Conservation (phyloP, 2,888 invertebrate species). For the Xestia sexstrigata region DNA sequence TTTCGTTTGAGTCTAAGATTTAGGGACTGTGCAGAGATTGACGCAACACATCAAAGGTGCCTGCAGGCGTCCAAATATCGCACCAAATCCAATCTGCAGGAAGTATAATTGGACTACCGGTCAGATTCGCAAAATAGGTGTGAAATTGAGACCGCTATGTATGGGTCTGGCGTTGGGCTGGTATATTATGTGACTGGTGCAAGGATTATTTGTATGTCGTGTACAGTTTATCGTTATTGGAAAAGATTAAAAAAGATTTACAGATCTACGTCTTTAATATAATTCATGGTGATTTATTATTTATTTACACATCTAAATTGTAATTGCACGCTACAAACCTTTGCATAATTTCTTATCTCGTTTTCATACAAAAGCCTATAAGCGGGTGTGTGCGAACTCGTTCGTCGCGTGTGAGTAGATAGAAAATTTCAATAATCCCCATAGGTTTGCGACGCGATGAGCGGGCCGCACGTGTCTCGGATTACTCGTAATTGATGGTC, state of each 20-base stretch:
- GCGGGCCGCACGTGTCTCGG: conserved; percentile 86
- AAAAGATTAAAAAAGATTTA: conserved; percentile 4
- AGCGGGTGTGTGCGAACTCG: conserved; percentile 57
- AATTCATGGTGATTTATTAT: conserved; percentile 37
- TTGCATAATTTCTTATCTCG: conserved; percentile 64
- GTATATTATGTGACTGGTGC: background rate
- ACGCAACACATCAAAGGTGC: conserved; percentile 43
- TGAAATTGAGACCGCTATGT: conserved; percentile 51
- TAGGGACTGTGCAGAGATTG: conserved; percentile 23
- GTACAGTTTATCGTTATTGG: background rate
- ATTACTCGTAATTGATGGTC: conserved; percentile 89
- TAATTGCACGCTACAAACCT: conserved; percentile 42
- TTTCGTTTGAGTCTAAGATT: conserved; percentile 41
- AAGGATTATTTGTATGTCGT: conserved; percentile 9
- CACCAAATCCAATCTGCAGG: conserved; percentile 58
- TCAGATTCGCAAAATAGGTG: conserved; percentile 58
- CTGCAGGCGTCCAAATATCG: conserved; percentile 55
- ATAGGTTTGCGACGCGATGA: conserved; percentile 83
- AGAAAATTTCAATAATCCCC: conserved; percentile 87
- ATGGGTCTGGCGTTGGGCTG: conserved; percentile 1
- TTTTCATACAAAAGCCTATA: conserved; percentile 52
- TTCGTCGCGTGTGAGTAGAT: conserved; percentile 68
- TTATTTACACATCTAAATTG: conserved; percentile 37
- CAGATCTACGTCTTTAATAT: conserved; percentile 4
- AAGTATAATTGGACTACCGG: conserved; percentile 52